Evolutionary conservation across 2,888 invertebrate genomes (phyloP), one percentile per base, ranked within the genome.

Genomic region (Nephrocerus scutellatus): DNA sequence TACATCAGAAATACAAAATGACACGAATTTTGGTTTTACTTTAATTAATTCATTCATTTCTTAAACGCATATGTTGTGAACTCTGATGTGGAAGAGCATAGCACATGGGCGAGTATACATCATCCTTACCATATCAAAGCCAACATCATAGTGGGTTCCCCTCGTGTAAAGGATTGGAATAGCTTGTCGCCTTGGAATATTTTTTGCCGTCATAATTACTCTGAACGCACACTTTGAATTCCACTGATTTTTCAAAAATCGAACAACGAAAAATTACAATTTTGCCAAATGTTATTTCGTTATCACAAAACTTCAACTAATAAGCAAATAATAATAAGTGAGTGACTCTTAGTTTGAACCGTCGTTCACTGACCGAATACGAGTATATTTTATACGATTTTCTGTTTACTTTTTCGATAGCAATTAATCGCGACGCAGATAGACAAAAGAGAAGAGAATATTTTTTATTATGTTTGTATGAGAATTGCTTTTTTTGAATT

Each of bases 81-180:
- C n/a, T n/a, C n/a, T n/a, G n/a, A n/a, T n/a, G n/a, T n/a, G n/a
- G n/a, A n/a, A n/a, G n/a, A n/a, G n/a, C n/a, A n/a, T n/a, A n/a
- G n/a, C n/a, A n/a, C n/a, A n/a, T n/a, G n/a, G n/a, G n/a, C n/a
- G n/a, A n/a, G n/a, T n/a, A n/a, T n/a, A n/a, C n/a, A n/a, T n/a
- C n/a, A 30, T 35, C 71, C 84, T 79, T 70, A 90, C 90, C 70
- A 86, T 79, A 70, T 88, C 86, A 58, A 74, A 88, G 44, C 90
- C 90, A 36, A 90, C 82, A 60, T 89, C 86, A 60, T 89, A 88
- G 64, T 89, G 82, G 0, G 81, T 84, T 36, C 90, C 90, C 47
- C 76, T 72, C 2, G 83, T 79, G 62, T 84, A 79, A 33, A 90
- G 69, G 14, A 89, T 77, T 0, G 89, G 89, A 40, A 90, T 81